Evolutionary conservation across 2,888 invertebrate species (phyloP).

Genomic region (Polyommatus icarus): DNA sequence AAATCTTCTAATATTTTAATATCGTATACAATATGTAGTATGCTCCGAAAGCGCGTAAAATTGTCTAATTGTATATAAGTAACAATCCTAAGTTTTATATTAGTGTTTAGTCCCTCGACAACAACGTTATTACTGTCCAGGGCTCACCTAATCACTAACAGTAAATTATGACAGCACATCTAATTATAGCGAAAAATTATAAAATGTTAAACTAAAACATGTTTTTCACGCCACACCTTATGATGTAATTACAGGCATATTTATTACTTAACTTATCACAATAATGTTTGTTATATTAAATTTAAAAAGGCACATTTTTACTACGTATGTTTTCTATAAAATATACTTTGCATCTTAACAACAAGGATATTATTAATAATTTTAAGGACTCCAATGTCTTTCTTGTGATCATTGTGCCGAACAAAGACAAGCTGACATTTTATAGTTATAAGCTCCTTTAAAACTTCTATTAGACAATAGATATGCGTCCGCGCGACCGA

Average conservation of each 20-base stretch:
- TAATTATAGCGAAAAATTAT: background rate
- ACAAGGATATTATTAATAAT: too few relatives aligned
- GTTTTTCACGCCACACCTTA: background rate
- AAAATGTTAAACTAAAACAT: background rate
- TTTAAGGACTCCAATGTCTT: too few relatives aligned
- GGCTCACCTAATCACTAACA: background rate
- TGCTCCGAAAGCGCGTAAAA: background rate
- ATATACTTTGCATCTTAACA: too few relatives aligned
- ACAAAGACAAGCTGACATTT: too few relatives aligned
- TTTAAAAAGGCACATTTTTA: background rate
- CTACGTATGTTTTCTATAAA: background rate
- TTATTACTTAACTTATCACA: background rate
- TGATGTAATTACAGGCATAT: background rate
- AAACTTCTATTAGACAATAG: too few relatives aligned
- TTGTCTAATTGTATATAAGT: background rate
- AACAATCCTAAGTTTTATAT: background rate
- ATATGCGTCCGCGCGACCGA: too few relatives aligned
- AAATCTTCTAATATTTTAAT: too few relatives aligned
- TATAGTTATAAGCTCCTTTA: too few relatives aligned
- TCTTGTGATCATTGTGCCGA: too few relatives aligned
- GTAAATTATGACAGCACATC: background rate
- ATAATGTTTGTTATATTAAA: background rate
- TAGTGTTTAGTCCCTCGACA: background rate
- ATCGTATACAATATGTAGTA: too few relatives aligned
- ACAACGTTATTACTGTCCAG: background rate